Evolutionary conservation across 92 coral and sea anemone species (phyloP).

Genomic region (Actinostola sp.): DNA sequence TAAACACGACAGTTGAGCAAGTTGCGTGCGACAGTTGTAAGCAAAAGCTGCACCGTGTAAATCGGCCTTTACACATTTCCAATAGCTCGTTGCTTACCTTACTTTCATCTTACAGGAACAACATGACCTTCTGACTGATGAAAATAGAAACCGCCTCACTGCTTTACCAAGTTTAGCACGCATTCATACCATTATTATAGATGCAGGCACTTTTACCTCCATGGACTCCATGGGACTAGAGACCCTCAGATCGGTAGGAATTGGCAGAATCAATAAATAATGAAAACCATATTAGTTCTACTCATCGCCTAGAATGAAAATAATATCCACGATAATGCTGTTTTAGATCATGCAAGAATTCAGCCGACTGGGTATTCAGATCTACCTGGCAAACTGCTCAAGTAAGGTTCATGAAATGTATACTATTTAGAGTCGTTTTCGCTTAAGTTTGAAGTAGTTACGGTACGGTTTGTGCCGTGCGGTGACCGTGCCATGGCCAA

Average conservation of each 20-base stretch:
- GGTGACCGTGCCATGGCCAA: too few species aligned
- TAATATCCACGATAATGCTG: not conserved
- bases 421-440: too few species aligned
- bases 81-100: too few species aligned
- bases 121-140: not conserved
- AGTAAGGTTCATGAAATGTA: slow-evolving; percentile 70
- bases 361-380: slow-evolving; percentile 53
- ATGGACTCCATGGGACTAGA: slow-evolving; percentile 82
- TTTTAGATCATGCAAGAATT: slow-evolving; percentile 66
- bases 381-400: slow-evolving; percentile 76
- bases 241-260: slow-evolving; percentile 62
- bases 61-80: too few species aligned
- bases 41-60: too few species aligned
- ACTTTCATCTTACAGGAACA: not conserved
- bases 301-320: too few species aligned
- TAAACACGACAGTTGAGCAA: too few species aligned
- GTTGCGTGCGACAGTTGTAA: too few species aligned
- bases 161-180: not conserved
- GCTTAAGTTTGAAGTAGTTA: too few species aligned
- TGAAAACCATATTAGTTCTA: too few species aligned
- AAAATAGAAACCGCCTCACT: not conserved
- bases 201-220: slow-evolving; percentile 68
- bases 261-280: too few species aligned
- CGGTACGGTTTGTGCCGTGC: too few species aligned
- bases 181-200: slow-evolving; percentile 64